These are phyloP conservation scores for Lycodopsis pacificus DNA, from an alignment of 2,797 vertebrate genomes.

Conservation along the genomic window DNA sequence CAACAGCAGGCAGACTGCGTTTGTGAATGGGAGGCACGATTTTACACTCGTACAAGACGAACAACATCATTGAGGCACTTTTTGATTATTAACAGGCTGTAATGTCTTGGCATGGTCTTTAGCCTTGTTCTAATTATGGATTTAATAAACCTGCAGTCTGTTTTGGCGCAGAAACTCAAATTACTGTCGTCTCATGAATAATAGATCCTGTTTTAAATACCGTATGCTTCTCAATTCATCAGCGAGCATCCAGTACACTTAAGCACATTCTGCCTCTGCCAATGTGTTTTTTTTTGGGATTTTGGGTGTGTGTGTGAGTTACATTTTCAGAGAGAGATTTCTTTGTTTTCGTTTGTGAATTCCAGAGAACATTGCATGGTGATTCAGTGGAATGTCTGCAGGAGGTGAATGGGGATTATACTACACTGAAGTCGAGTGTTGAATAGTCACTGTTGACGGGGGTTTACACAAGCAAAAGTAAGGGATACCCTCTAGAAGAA, in stretches of 20 bases:
- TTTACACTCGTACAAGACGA: slow-evolving; percentile 20
- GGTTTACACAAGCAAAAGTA: slow-evolving; percentile 57
- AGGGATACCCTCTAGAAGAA: slow-evolving; percentile 63
- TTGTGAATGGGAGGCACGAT: slow-evolving; percentile 24
- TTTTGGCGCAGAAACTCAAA: slow-evolving; percentile 42
- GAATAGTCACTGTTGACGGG: slow-evolving; percentile 38
- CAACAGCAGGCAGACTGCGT: slow-evolving; percentile 27
- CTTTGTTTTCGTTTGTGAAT: slow-evolving; percentile 35
- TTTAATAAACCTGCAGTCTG: slow-evolving; percentile 55
- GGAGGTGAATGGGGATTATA: slow-evolving; percentile 54
- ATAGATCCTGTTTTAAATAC: slow-evolving; percentile 50
- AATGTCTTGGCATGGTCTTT: slow-evolving; percentile 45
- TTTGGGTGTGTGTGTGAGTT: slow-evolving; percentile 28
- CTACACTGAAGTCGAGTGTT: slow-evolving; percentile 26
- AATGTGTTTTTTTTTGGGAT: slow-evolving; percentile 27
- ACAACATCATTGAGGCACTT: slow-evolving; percentile 21
- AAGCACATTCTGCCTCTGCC: slow-evolving; percentile 25
- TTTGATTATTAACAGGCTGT: slow-evolving; percentile 58
- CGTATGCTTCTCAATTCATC: slow-evolving; percentile 28
- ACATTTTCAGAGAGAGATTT: neutral
- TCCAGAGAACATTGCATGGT: slow-evolving; percentile 11
- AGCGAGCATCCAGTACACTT: slow-evolving; percentile 21
- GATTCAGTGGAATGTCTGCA: slow-evolving; percentile 31
- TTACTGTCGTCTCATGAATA: slow-evolving; percentile 47
- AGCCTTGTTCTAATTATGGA: slow-evolving; percentile 44